These are phyloP conservation scores for Ancistrus triradiatus DNA, from an alignment of 2,113 vertebrate genomes.

Conservation along the genomic window DNA sequence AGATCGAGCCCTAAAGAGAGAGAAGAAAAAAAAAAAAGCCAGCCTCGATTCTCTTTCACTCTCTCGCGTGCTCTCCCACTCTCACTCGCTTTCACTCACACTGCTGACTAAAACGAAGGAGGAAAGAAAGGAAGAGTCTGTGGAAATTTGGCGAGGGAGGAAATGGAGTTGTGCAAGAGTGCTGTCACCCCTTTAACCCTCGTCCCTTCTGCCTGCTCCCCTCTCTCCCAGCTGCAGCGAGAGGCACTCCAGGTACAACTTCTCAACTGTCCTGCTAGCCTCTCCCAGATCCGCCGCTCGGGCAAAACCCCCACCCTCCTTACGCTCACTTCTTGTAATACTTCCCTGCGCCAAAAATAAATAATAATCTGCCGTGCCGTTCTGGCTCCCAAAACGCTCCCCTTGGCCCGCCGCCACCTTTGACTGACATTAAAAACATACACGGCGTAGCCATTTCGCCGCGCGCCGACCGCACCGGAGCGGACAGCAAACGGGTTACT, in stretches of 20 bases:
- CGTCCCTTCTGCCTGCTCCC: slow-evolving; percentile 50
- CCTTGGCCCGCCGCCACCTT: slow-evolving; percentile 60
- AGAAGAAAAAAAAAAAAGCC: slow-evolving; percentile 40
- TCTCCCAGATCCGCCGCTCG: slow-evolving; percentile 54
- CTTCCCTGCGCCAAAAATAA: slow-evolving; percentile 69
- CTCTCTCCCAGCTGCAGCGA: slow-evolving; percentile 38
- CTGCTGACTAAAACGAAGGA: slow-evolving; percentile 59
- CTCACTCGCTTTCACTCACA: slow-evolving; percentile 58
- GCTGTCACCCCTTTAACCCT: slow-evolving; percentile 70
- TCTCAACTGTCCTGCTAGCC: slow-evolving; percentile 53
- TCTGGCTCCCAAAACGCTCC: slow-evolving; percentile 61
- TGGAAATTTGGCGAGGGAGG: slow-evolving; percentile 60
- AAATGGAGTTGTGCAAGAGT: slow-evolving; percentile 62
- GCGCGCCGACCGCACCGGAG: slow-evolving; percentile 48
- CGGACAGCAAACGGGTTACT: slow-evolving; percentile 46
- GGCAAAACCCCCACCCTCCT: slow-evolving; percentile 55
- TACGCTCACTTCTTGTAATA: slow-evolving; percentile 65
- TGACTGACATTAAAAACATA: slow-evolving; percentile 38
- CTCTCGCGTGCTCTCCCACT: slow-evolving; percentile 53
- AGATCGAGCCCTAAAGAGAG: slow-evolving; percentile 63
- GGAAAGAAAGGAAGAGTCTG: slow-evolving; percentile 57
- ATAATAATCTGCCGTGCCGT: slow-evolving; percentile 68
- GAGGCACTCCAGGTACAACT: slow-evolving; percentile 59
- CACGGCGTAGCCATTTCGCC: slow-evolving; percentile 43
- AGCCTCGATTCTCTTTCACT: slow-evolving; percentile 60